Evolutionary conservation across 2,797 vertebrate genomes (phyloP), one percentile per base, ranked within the genome.

Genomic region (Sciaenops ocellatus): DNA sequence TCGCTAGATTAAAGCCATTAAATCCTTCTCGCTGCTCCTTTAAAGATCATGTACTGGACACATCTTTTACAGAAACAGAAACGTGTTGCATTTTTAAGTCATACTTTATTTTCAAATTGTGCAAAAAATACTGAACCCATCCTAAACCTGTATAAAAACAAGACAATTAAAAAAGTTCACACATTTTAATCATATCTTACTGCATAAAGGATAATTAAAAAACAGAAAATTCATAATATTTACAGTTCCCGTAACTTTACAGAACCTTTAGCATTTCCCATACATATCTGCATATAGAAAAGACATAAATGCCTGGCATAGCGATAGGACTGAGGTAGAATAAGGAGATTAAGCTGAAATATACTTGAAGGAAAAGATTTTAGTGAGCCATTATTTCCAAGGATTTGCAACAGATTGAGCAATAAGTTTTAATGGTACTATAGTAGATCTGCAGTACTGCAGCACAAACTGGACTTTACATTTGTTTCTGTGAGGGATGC

Each of bases 251-350:
- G 79, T 78, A 86, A 87, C 84, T 95, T 93, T 92, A 94, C 89
- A 95, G 91, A 94, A 85, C 63, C 47, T 73, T 84, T 74, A 62
- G 47, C 16, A 79, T 86, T 85, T 86, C 54, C 83, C 82, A 82
- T 86, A 77, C 69, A 76, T 56, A 79, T 60, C 51, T 62, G 75
- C 74, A 69, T 63, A 76, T 68, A 80, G 69, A 81, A 79, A 81
- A 83, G 79, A 86, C 30, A 64, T 62, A 64, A 83, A 78, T 88
- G 85, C 69, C 59, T 71, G 90, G 90, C 78, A 46, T 88, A 92
- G 91, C 76, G 79, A 93, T 54, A 93, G 91, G 85, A 92, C 83
- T 96, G 95, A 96, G 95, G 95, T 95, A 96, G 95, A 93, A 89
- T 86, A 89, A 79, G 90, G 73, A 90, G 62, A 88, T 69, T 80